phyloP scores from a whole-genome alignment of 2,888 invertebrate species.

The Rosalia funebris region DNA sequence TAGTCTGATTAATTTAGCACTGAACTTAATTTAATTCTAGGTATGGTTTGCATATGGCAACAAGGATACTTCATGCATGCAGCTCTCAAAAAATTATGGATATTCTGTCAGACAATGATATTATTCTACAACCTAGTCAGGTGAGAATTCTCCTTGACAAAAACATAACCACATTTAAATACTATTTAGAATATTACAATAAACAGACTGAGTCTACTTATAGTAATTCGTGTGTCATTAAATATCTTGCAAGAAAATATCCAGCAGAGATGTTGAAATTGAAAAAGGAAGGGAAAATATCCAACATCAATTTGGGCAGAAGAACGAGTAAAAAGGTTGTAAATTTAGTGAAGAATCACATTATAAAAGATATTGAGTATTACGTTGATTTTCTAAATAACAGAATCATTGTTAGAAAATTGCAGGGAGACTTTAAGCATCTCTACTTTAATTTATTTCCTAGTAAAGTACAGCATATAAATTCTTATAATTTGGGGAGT shows the following conservation, averaged over 20 bases:
- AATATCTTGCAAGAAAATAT: conserved; percentile 35
- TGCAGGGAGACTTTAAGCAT: conserved; percentile 29
- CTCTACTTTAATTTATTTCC: conserved; percentile 36
- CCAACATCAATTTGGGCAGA: conserved; percentile 28
- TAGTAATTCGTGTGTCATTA: conserved; percentile 34
- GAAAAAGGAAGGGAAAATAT: conserved; percentile 15
- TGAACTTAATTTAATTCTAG: conserved; percentile 41
- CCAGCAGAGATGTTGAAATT: conserved; percentile 38
- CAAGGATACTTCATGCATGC: conserved; percentile 43
- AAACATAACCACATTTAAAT: conserved; percentile 33
- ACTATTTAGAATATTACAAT: conserved; percentile 38
- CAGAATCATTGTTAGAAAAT: conserved; percentile 33
- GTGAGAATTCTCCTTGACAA: conserved; percentile 41
- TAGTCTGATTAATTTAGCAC: too few species aligned
- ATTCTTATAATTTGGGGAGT: not conserved
- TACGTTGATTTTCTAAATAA: conserved; percentile 31
- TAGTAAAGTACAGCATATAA: conserved; percentile 22
- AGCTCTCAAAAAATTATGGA: conserved; percentile 40
- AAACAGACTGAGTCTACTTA: conserved; percentile 15
- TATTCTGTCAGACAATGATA: conserved; percentile 32
- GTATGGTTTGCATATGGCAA: conserved; percentile 45
- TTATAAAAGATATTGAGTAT: conserved; percentile 29
- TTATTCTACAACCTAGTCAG: conserved; percentile 40
- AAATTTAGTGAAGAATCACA: conserved; percentile 31
- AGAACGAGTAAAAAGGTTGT: conserved; percentile 36